Percentiles rank a stretch among this genome's conserved stretches.
These are phyloP conservation scores for Oophaga pumilio DNA, from an alignment of 2,113 vertebrate genomes.

Conservation along the genomic window DNA sequence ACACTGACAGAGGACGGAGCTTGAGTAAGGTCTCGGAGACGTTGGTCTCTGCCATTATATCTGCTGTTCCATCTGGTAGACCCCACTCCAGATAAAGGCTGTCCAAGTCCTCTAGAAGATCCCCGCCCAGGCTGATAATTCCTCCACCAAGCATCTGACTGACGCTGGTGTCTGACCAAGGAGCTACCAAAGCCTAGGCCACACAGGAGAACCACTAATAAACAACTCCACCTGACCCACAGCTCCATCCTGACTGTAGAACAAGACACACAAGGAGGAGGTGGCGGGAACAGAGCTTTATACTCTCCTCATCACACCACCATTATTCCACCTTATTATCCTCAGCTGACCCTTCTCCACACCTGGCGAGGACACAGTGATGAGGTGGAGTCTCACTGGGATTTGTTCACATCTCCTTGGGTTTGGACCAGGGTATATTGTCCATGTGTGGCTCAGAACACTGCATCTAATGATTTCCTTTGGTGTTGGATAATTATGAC, in stretches of 20 bases:
- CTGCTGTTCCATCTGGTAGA: neutral
- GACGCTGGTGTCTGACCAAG: neutral
- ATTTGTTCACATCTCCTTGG: too few species aligned
- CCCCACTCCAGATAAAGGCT: neutral
- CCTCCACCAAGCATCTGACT: neutral
- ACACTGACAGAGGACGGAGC: neutral
- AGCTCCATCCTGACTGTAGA: neutral
- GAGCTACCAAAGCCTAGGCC: neutral
- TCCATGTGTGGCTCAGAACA: too few species aligned
- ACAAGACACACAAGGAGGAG: neutral
- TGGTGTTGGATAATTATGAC: too few species aligned
- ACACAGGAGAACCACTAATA: neutral
- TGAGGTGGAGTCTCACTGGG: too few species aligned
- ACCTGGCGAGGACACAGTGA: too few species aligned
- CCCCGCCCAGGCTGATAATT: neutral
- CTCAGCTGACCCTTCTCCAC: neutral
- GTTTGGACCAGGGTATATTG: too few species aligned
- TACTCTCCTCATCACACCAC: neutral
- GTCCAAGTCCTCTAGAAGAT: neutral
- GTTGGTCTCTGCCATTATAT: neutral
- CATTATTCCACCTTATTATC: neutral
- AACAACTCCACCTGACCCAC: neutral
- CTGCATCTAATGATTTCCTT: too few species aligned
- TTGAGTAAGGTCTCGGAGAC: neutral
- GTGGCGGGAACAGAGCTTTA: neutral